Percentiles rank a stretch among this genome's conserved stretches.
These are phyloP conservation scores for Trissoscelio sp. DNA, from an alignment of 2,888 invertebrate genomes.

Conservation along the genomic window DNA sequence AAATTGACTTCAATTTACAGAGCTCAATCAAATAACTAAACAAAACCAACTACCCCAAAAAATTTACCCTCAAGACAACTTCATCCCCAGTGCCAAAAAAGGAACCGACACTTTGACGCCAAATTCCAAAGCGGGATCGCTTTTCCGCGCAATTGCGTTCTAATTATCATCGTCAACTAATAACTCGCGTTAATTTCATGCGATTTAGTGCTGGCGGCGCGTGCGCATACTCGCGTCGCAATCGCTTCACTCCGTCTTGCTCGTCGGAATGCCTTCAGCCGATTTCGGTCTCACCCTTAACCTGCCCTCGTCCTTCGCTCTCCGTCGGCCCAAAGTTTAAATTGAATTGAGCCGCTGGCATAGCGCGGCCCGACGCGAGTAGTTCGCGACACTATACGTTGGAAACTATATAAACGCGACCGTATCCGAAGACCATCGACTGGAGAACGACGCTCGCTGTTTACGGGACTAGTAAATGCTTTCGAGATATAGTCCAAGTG, in stretches of 20 bases:
- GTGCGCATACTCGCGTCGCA: conserved; percentile 71
- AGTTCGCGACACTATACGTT: conserved; percentile 79
- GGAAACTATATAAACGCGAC: conserved; percentile 72
- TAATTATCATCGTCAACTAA: conserved; percentile 83
- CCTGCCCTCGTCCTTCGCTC: conserved; percentile 51
- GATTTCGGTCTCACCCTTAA: conserved; percentile 48
- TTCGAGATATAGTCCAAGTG: conserved; percentile 81
- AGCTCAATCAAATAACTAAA: no score
- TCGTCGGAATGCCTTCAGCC: conserved; percentile 43
- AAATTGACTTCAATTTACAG: no score
- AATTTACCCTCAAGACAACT: neutral
- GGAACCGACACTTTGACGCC: conserved; percentile 45
- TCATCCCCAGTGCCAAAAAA: conserved; percentile 53
- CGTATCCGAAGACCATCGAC: conserved; percentile 82
- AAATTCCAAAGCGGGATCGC: conserved; percentile 71
- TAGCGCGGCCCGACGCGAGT: conserved; percentile 75
- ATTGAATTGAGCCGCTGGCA: conserved; percentile 82
- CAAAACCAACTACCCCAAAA: no score
- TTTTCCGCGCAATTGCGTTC: conserved; percentile 82
- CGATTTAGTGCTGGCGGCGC: conserved; percentile 81
- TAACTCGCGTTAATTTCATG: conserved; percentile 83
- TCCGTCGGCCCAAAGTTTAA: conserved; percentile 80
- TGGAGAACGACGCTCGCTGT: conserved; percentile 81
- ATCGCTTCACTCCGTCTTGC: conserved; percentile 47
- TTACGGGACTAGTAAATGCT: conserved; percentile 81